These are phyloP conservation scores for Gasterosteus nipponicus DNA, from an alignment of 2,113 vertebrate genomes.

Conservation along the genomic window DNA sequence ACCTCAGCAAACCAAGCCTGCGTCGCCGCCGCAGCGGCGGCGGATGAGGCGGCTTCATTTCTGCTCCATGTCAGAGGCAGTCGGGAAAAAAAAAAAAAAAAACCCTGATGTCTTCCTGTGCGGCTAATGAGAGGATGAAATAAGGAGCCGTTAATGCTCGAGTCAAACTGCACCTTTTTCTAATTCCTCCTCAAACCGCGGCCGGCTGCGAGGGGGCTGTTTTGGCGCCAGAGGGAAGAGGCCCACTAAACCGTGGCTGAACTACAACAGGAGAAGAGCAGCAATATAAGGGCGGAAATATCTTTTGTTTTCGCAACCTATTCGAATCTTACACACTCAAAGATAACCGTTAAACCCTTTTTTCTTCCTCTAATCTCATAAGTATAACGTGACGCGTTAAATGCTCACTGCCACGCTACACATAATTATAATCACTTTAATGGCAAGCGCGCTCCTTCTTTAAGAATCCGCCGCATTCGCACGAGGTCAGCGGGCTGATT, in stretches of 20 bases:
- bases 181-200: slow-evolving; percentile 62
- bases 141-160: slow-evolving; percentile 57
- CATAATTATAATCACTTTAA: slow-evolving; percentile 57
- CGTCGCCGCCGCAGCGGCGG: rapidly evolving
- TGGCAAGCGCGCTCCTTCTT: slow-evolving; percentile 31
- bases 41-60: background rate
- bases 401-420: slow-evolving; percentile 14
- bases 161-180: slow-evolving; percentile 61
- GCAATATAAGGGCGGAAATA: slow-evolving; percentile 33
- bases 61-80: background rate
- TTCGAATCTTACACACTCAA: slow-evolving; percentile 43
- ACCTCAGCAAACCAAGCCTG: slow-evolving; percentile 40
- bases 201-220: slow-evolving; percentile 37
- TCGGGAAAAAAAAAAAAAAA: background rate
- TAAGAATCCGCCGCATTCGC: slow-evolving; percentile 15
- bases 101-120: slow-evolving; percentile 49
- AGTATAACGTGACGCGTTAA: slow-evolving; percentile 13
- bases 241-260: slow-evolving; percentile 62
- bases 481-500: slow-evolving; percentile 55
- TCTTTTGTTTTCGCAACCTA: background rate
- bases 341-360: slow-evolving; percentile 8
- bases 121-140: slow-evolving; percentile 65
- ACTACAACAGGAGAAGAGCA: slow-evolving; percentile 59
- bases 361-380: background rate
- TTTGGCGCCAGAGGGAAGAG: slow-evolving; percentile 50